Conservation (phyloP, 2,888 invertebrate genomes). For the Thyatira batis region DNA sequence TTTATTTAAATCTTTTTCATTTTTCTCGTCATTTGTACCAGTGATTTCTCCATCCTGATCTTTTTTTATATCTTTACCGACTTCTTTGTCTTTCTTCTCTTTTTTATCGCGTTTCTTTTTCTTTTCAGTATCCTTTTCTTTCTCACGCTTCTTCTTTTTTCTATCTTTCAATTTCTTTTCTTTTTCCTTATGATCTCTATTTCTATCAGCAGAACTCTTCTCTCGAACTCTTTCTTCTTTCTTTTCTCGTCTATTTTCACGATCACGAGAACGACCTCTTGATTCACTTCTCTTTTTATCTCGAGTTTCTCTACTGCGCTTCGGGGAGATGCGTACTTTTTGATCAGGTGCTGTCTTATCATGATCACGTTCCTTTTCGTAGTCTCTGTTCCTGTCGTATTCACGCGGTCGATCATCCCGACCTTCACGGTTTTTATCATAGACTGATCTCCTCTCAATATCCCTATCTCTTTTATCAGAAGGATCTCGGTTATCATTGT, state of each 20-base stretch:
- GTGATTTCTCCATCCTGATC: constrained; percentile 53
- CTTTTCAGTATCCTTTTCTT: constrained; percentile 77
- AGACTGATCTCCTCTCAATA: constrained; percentile 53
- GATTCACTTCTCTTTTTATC: constrained; percentile 75
- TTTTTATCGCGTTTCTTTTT: constrained; percentile 80
- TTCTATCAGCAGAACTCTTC: constrained; percentile 71
- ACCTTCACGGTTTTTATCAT: constrained; percentile 58
- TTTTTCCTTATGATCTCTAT: constrained; percentile 81
- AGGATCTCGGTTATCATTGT: constrained; percentile 64
- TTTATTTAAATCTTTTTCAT: constrained; percentile 23
- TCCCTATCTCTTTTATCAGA: constrained; percentile 69
- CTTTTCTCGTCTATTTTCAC: constrained; percentile 79
- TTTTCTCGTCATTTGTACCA: constrained; percentile 52
- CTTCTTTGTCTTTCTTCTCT: constrained; percentile 80
- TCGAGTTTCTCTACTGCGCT: constrained; percentile 61
- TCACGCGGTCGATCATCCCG: constrained; percentile 58
- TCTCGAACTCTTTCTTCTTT: constrained; percentile 74
- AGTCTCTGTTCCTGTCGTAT: constrained; percentile 60
- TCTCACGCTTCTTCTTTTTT: constrained; percentile 78
- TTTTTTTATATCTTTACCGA: constrained; percentile 45
- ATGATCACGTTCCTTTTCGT: constrained; percentile 71
- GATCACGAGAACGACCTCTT: constrained; percentile 73
- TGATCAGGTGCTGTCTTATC: constrained; percentile 70
- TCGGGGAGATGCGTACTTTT: constrained; percentile 64
- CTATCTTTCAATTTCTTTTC: constrained; percentile 78